A percentile compares a stretch with the other conserved stretches of the same genome.
phyloP scores from a whole-genome alignment of 2,797 vertebrate species.

The Urocyon cinereoargenteus region DNA sequence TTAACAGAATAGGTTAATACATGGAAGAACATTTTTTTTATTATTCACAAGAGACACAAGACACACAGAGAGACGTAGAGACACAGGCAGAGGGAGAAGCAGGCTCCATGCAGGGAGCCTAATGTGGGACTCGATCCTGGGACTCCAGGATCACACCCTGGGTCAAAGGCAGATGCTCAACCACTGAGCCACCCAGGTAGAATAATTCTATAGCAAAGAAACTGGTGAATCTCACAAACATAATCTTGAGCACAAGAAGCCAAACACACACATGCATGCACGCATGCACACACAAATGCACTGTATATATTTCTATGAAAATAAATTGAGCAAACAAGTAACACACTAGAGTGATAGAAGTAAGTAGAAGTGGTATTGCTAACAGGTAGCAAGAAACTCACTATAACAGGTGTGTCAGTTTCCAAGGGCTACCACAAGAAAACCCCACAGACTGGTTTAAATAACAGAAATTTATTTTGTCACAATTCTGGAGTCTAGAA shows the following conservation, averaged over 20 bases:
- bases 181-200: neutral
- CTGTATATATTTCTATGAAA: neutral
- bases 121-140: no score
- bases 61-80: no score
- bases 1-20: neutral
- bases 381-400: neutral
- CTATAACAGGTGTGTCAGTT: neutral
- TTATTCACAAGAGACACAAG: no score
- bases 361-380: neutral
- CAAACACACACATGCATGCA: neutral
- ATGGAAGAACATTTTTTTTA: neutral
- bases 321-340: neutral
- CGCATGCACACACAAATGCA: neutral
- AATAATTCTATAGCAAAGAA: conserved; percentile 46
- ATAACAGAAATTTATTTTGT: neutral
- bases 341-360: neutral
- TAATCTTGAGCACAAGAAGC: neutral
- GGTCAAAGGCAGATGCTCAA: no score
- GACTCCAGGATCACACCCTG: no score
- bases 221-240: neutral
- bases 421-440: neutral
- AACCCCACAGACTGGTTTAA: neutral
- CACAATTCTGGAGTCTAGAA: neutral
- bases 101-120: no score
- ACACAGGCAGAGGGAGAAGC: no score